Evolutionary conservation across 2,888 invertebrate genomes (phyloP).

Genomic region (Macropis europaea): DNA sequence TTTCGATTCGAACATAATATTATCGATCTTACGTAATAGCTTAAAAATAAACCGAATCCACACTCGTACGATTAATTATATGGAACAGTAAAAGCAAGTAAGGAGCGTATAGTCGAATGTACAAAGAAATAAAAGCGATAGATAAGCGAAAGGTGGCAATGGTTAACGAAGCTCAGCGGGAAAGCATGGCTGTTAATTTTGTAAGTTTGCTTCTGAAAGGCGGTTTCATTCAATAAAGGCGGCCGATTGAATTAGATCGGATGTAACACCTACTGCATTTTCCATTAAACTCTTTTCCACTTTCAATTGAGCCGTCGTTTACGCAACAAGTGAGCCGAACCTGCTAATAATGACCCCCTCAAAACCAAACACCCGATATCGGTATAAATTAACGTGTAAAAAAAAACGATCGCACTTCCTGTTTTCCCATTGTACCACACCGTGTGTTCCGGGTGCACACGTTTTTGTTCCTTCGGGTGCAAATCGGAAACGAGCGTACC

Average conservation of each 20-base stretch:
- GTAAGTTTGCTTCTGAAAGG: no score
- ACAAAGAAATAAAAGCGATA: not conserved
- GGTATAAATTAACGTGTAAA: not conserved
- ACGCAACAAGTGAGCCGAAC: slow-evolving; percentile 37
- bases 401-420: slow-evolving; percentile 46
- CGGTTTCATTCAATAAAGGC: not conserved
- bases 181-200: slow-evolving; percentile 25
- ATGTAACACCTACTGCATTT: slow-evolving; percentile 15
- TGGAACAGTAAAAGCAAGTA: slow-evolving; percentile 25
- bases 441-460: slow-evolving; percentile 2
- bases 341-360: not conserved
- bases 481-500: slow-evolving; percentile 54
- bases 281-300: slow-evolving; percentile 10
- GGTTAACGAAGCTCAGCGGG: slow-evolving; percentile 1
- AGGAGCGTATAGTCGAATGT: slow-evolving; percentile 31
- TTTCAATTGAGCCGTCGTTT: slow-evolving; percentile 8
- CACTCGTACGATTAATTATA: slow-evolving; percentile 17
- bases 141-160: slow-evolving; percentile 4
- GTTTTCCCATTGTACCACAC: slow-evolving; percentile 29
- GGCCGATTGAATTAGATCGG: not conserved
- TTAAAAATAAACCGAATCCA: slow-evolving; percentile 18
- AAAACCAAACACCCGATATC: not conserved
- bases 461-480: slow-evolving; percentile 39
- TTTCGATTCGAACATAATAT: slow-evolving; percentile 31
- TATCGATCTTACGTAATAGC: slow-evolving; percentile 13